These are phyloP conservation scores for Ectropis crepuscularia DNA, from an alignment of 2,888 invertebrate genomes.

Conservation along the genomic window DNA sequence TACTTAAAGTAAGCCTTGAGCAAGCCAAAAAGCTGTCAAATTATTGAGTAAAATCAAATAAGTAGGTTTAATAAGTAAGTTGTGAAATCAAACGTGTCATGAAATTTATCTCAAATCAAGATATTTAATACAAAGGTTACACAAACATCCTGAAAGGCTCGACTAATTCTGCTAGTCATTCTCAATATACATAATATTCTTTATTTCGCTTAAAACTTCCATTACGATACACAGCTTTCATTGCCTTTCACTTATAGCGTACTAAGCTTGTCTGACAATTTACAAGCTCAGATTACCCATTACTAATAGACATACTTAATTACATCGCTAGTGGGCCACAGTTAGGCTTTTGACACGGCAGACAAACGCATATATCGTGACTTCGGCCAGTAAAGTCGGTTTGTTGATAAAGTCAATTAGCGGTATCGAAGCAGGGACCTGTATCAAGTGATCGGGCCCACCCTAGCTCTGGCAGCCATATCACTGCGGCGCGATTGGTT, in stretches of 20 bases:
- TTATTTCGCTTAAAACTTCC: conserved; percentile 14
- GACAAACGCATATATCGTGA: conserved; percentile 84
- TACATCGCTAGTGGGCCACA: conserved; percentile 74
- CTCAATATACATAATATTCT: not conserved
- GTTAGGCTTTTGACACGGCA: conserved; percentile 82
- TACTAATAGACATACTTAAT: conserved; percentile 75
- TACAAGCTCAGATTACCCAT: conserved; percentile 71
- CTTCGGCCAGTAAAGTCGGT: conserved; percentile 82
- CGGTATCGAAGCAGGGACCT: conserved; percentile 81
- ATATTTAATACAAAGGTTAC: too few relatives aligned
- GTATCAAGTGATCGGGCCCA: conserved; percentile 80
- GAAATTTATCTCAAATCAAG: too few relatives aligned
- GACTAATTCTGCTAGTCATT: not conserved
- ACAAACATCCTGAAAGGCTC: too few relatives aligned
- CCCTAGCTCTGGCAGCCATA: conserved; percentile 68
- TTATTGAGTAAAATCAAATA: too few relatives aligned
- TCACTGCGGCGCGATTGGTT: conserved; percentile 70
- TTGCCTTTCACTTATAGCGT: conserved; percentile 29
- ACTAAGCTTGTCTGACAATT: conserved; percentile 28
- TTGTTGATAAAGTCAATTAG: conserved; percentile 86
- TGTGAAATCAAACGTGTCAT: too few relatives aligned
- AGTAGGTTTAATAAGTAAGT: too few relatives aligned
- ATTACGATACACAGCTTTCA: conserved; percentile 20
- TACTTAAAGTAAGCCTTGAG: too few relatives aligned
- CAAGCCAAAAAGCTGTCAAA: too few relatives aligned